phyloP scores from a whole-genome alignment of 2,888 invertebrate species.

The Lasius platythorax region DNA sequence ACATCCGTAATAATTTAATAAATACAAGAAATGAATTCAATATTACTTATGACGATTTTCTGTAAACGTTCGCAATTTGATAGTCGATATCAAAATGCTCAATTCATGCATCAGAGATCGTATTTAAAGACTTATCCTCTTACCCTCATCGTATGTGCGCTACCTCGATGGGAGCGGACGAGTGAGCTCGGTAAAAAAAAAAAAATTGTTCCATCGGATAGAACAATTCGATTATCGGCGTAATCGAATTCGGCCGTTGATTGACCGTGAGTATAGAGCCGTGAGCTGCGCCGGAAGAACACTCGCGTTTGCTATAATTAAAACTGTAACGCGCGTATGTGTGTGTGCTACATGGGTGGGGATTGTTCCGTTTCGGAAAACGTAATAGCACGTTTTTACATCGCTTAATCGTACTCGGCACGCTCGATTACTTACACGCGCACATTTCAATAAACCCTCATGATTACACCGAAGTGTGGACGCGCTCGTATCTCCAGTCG shows the following conservation, averaged over 20 bases:
- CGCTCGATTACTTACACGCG: constrained; percentile 55
- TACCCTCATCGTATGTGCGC: constrained; percentile 21
- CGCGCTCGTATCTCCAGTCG: constrained; percentile 35
- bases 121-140: constrained; percentile 16
- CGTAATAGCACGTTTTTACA: constrained; percentile 37
- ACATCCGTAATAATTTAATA: not conserved
- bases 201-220: constrained; percentile 51
- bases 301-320: constrained; percentile 50
- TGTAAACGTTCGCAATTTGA: not conserved
- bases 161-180: constrained; percentile 11
- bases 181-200: constrained; percentile 10
- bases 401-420: constrained; percentile 34
- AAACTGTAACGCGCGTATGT: constrained; percentile 39
- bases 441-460: constrained; percentile 47
- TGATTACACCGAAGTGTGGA: constrained; percentile 29
- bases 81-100: constrained; percentile 5
- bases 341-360: not conserved
- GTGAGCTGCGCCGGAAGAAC: constrained; percentile 45
- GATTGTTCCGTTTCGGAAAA: constrained; percentile 44
- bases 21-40: not conserved
- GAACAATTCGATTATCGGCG: constrained; percentile 52
- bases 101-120: constrained; percentile 11
- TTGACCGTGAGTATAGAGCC: constrained; percentile 54
- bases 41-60: not conserved
- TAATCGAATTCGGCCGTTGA: constrained; percentile 53